Evolutionary conservation across 2,888 invertebrate genomes (phyloP).

Genomic region (Arctia plantaginis): DNA sequence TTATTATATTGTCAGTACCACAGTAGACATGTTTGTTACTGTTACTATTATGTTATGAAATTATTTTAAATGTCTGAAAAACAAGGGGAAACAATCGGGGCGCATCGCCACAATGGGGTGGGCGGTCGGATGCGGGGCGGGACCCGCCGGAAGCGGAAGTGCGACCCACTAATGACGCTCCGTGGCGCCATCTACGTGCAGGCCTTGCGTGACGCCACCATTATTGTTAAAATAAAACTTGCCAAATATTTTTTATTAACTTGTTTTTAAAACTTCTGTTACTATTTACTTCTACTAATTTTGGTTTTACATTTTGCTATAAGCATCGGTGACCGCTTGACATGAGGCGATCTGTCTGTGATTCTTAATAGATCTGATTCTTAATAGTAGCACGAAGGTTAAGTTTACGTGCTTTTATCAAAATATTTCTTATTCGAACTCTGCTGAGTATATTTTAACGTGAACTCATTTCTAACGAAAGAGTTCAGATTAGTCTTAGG

Average conservation of each 20-base stretch:
- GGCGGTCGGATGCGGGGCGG: constrained; percentile 52
- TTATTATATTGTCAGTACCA: background rate
- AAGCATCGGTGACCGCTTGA: background rate
- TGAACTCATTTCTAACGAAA: too few species aligned
- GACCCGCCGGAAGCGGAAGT: constrained; percentile 63
- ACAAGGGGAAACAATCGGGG: constrained; percentile 52
- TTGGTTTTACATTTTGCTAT: background rate
- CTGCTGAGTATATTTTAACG: too few species aligned
- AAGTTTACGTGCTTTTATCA: background rate
- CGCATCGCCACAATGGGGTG: constrained; percentile 46
- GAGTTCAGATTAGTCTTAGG: too few species aligned
- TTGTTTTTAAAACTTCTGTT: background rate
- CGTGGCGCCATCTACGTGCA: constrained; percentile 66
- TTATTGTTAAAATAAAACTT: constrained; percentile 43
- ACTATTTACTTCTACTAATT: background rate
- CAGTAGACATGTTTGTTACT: constrained; percentile 31
- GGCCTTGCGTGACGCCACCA: constrained; percentile 47
- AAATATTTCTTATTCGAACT: too few species aligned
- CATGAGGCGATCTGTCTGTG: background rate
- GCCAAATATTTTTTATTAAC: constrained; percentile 29
- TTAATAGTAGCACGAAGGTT: too few species aligned
- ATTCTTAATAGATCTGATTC: background rate
- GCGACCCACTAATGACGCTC: constrained; percentile 71
- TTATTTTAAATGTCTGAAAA: constrained; percentile 51
- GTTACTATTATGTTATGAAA: constrained; percentile 39